Conservation (phyloP, 30 jellyfish, hydroid and myxozoan species). For the Turritopsis rubra region DNA sequence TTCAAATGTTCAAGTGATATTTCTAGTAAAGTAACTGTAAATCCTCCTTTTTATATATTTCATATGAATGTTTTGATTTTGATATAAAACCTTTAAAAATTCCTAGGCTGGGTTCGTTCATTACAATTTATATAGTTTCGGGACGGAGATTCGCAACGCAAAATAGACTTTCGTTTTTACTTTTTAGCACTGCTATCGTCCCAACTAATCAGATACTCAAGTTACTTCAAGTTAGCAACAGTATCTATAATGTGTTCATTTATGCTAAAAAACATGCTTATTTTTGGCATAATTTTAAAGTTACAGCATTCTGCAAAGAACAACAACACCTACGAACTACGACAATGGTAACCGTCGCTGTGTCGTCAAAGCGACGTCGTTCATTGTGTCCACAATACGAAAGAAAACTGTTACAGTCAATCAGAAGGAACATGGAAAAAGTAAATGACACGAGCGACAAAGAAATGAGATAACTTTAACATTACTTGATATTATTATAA, state of each 20-base stretch:
- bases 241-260: conserved; percentile 17
- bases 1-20: too few relatives aligned
- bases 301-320: background rate
- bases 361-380: background rate
- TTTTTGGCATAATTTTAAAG: background rate
- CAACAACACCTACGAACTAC: background rate
- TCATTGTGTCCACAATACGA: background rate
- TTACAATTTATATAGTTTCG: too few relatives aligned
- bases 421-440: background rate
- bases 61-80: too few relatives aligned
- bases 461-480: background rate
- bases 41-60: too few relatives aligned
- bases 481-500: too few relatives aligned
- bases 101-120: too few relatives aligned
- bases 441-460: background rate
- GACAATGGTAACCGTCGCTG: background rate
- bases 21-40: too few relatives aligned
- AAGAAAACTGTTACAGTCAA: background rate
- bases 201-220: background rate
- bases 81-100: too few relatives aligned
- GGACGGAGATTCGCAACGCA: too few relatives aligned
- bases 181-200: background rate
- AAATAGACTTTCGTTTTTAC: background rate
- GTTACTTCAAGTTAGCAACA: conserved; percentile 9
- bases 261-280: conserved; percentile 5